Percentiles rank a stretch among this genome's conserved stretches.
phyloP scores from a whole-genome alignment of 1,140 invertebrate species.

The Rhopalosiphum padi region DNA sequence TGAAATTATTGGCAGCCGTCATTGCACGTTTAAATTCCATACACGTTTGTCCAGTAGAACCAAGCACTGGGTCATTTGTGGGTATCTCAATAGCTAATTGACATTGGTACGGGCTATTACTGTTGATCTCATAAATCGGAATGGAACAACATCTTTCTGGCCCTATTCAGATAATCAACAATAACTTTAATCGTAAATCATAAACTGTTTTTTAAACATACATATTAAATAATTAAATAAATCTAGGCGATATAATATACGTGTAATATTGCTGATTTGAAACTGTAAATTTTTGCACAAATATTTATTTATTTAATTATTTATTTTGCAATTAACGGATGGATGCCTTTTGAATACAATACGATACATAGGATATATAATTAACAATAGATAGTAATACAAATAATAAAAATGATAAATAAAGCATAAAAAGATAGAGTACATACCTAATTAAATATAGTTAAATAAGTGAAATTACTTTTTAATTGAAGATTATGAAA shows the following conservation, averaged over 20 bases:
- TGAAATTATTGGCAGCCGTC: slow-evolving; percentile 1
- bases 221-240: neutral
- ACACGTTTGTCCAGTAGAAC: neutral
- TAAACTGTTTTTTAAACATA: neutral
- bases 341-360: no score
- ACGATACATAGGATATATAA: no score
- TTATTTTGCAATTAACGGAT: no score
- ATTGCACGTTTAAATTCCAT: slow-evolving; percentile 18
- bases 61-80: neutral
- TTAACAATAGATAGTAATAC: no score
- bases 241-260: neutral
- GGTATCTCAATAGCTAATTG: neutral
- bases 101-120: neutral
- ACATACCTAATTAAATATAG: no score
- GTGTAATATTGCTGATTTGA: neutral
- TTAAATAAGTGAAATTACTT: neutral
- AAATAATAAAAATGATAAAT: no score
- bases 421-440: no score
- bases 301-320: no score
- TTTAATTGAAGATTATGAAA: neutral
- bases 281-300: no score
- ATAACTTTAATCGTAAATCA: neutral
- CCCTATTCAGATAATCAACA: neutral
- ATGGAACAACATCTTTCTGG: neutral
- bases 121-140: neutral